Conservation (phyloP, 1,140 invertebrate genomes). For the Periplaneta americana region DNA sequence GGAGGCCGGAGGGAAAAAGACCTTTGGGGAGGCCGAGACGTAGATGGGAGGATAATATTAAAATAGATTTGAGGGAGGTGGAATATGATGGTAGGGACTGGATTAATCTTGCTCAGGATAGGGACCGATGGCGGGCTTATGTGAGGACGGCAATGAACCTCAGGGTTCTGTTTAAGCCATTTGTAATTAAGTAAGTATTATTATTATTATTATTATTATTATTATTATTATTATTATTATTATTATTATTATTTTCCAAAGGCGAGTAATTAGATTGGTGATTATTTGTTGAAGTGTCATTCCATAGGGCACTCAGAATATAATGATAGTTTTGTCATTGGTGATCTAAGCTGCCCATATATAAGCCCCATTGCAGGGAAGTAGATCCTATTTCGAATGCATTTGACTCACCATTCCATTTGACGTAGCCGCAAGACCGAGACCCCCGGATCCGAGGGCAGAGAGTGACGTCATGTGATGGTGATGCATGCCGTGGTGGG, state of each 20-base stretch:
- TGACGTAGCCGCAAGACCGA: constrained; percentile 8
- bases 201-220: no score
- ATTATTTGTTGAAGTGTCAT: neutral
- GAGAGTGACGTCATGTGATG: constrained; percentile 16
- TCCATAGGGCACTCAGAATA: neutral
- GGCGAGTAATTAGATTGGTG: neutral
- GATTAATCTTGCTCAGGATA: no score
- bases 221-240: neutral
- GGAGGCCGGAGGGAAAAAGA: no score
- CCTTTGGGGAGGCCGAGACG: no score
- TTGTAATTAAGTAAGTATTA: no score
- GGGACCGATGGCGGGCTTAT: no score
- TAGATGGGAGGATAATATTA: no score
- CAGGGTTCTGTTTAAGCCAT: no score
- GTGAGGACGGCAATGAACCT: no score
- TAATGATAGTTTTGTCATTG: neutral
- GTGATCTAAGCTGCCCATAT: neutral
- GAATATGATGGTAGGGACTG: no score
- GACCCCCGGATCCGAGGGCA: constrained; percentile 3
- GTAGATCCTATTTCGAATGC: no score
- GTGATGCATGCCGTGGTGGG: neutral
- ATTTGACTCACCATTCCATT: constrained; percentile 12
- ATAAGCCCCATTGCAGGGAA: neutral
- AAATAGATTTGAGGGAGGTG: no score
- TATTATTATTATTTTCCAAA: neutral